Conservation (phyloP, 2,113 vertebrate genomes). For the Solenodon paradoxus region DNA sequence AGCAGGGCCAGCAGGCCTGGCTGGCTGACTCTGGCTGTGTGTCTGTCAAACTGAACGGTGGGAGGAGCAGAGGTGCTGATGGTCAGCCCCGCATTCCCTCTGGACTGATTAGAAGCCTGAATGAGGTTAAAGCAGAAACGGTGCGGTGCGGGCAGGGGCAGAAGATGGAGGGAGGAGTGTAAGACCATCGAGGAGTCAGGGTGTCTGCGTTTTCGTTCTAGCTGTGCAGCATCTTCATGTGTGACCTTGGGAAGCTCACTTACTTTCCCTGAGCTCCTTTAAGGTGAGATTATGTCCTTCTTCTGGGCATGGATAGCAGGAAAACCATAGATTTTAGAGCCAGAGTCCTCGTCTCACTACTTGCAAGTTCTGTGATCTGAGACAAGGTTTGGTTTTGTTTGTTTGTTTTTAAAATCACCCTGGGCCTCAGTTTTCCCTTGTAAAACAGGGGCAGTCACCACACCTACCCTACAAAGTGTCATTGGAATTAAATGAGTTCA, state of each 20-base stretch:
- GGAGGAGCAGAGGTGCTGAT: not conserved
- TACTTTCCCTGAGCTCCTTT: not conserved
- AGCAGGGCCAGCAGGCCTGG: not conserved
- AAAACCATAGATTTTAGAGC: not conserved
- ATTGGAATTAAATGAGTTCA: not conserved
- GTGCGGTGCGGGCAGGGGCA: too few relatives aligned
- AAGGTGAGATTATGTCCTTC: not conserved
- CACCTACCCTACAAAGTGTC: not conserved
- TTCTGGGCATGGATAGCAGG: not conserved
- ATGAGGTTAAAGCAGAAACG: not conserved
- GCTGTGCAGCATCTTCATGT: not conserved
- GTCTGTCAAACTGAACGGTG: fast-evolving
- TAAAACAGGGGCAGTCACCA: not conserved
- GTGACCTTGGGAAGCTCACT: not conserved
- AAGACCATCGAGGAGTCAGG: not conserved
- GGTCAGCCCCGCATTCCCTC: not conserved
- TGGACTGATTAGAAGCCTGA: not conserved
- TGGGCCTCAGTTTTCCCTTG: not conserved
- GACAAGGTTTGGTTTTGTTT: too few relatives aligned
- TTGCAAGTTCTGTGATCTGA: not conserved
- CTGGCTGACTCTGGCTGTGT: not conserved
- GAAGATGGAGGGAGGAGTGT: not conserved
- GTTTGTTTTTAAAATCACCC: not conserved
- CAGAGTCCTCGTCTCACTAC: not conserved
- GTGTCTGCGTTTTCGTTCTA: not conserved